A percentile compares a stretch with the other conserved stretches of the same genome.
Conservation (phyloP, 2,797 vertebrate species). For the Acanthornis magna region DNA sequence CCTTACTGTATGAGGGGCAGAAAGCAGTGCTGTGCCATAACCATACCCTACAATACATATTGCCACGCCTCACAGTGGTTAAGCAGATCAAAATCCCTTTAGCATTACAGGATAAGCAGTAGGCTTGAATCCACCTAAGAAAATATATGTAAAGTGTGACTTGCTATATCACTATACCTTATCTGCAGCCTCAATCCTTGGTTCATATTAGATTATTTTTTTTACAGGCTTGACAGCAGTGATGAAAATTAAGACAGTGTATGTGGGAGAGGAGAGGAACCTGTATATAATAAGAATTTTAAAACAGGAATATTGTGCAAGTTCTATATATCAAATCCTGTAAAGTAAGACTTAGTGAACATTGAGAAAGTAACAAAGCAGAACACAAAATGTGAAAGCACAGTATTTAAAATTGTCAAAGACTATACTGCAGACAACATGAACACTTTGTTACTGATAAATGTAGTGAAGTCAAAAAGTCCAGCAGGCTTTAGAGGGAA, state of each 20-base stretch:
- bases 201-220: neutral
- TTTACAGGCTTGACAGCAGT: neutral
- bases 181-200: neutral
- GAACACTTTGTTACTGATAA: neutral
- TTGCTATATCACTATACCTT: neutral
- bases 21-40: neutral
- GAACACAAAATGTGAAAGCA: neutral
- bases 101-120: neutral
- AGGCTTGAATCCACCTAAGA: neutral
- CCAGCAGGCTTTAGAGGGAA: neutral
- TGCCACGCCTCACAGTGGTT: neutral
- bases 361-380: neutral
- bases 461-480: neutral
- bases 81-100: neutral
- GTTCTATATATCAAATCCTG: neutral
- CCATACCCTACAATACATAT: neutral
- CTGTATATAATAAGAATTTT: neutral
- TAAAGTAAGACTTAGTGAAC: neutral
- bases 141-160: neutral
- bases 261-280: conserved; percentile 3
- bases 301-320: neutral
- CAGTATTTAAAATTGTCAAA: neutral
- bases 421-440: neutral
- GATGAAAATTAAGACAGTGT: conserved; percentile 6
- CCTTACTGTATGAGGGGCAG: neutral